Evolutionary conservation across 2,797 vertebrate species (phyloP), one percentile per base, ranked within the genome.

Genomic region (Allobates femoralis): DNA sequence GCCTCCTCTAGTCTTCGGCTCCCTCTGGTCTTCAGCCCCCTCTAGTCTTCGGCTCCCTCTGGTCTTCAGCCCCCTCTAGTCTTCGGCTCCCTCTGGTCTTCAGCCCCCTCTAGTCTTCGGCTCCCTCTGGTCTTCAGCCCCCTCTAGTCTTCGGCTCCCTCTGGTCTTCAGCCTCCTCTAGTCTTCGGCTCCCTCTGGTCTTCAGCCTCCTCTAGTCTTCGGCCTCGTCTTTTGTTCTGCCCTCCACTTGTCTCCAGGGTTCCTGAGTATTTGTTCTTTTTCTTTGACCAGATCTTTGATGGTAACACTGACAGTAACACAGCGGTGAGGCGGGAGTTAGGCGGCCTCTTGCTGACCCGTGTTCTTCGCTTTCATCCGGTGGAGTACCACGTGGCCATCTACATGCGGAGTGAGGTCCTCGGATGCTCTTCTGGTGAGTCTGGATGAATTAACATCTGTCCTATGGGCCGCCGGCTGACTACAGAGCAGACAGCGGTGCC

Each of bases 291-390:
- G 95, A 88, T 93, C 28, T 95, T 96, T 86, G 91, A 95, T 26
- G 96, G 95, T 50, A 93, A 92, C 7, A 92, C 95, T 90, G 92
- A 94, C 28, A 91, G 94, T 55, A 92, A 92, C 82, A 94, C 83
- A 0, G 93, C 94, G 0, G 94, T 94, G 80, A 95, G 93, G 1
- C 94, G 92, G 32, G 92, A 94, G 93, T 91, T 96, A 0, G 76
- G 88, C 8, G 90, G 91, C 0, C 84, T 95, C 87, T 89, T 96
- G 81, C 90, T 92, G 85, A 93, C 94, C 16, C 96, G 94, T 2
- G 94, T 93, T 90, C 91, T 97, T 28, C 95, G 95, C 23, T 92
- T 97, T 55, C 89, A 96, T 76, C 95, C 96, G 0, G 89, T 94
- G 50, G 93, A 94, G 69, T 95, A 94, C 85, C 93, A 92, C 41